Evolutionary conservation across 2,888 invertebrate genomes (phyloP), one percentile per base, ranked within the genome.

Genomic region (Ormyrus thymus): DNA sequence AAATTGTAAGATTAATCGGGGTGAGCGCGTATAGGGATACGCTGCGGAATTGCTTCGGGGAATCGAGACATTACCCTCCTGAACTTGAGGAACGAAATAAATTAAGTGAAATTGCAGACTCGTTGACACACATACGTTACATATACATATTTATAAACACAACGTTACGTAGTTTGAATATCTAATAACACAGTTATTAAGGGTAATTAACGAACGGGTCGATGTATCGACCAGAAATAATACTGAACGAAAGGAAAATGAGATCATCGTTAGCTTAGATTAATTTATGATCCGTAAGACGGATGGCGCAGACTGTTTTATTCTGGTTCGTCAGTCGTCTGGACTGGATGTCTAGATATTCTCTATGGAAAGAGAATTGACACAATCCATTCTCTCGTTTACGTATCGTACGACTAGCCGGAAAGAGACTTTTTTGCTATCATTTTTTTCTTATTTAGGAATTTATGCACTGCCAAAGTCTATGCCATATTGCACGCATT

Each of bases 281-380:
- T 13, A 51, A 56, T 15, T 56, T 61, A n/a, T 2, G 56, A 66
- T 76, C 70, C 58, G 71, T 45, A 43, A 43, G 66, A 59, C 65
- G 45, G 68, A 76, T n/a, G 64, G 53, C 65, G 70, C 65, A 58
- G 62, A 51, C 53, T n/a, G 45, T 68, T 61, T 65, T 55, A 55
- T 51, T 11, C 13, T 15, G n/a, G n/a, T 56, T 58, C 68, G 43
- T 50, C 51, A 7, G 53, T 69, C 76, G 81, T 76, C 81, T 84
- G 86, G 89, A 90, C 89, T 90, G 87, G 83, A 88, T 87, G 92
- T 93, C 92, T 92, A 91, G 90, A 92, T 89, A 93, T 92, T 93
- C 93, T 93, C 92, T 92, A 91, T 91, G 90, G 89, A 13, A 92
- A 91, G 92, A 93, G 93, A 93, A 93, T 92, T 92, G 93, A 93